These are phyloP conservation scores for Nyctalus aviator DNA, from an alignment of 2,797 vertebrate species.

Conservation along the genomic window DNA sequence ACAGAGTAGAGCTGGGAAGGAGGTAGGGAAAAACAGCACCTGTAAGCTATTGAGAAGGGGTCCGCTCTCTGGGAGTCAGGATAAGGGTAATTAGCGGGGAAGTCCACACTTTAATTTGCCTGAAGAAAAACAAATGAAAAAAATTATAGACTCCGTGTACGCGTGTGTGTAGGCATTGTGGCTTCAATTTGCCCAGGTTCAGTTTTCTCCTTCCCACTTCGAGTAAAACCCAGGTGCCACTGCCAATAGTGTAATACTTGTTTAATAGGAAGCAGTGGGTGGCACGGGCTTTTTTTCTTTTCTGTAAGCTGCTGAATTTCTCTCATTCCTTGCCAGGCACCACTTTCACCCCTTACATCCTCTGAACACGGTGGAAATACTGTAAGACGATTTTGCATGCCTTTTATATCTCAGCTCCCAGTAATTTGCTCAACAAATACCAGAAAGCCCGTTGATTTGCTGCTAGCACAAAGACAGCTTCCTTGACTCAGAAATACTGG, in stretches of 20 bases:
- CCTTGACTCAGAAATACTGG: neutral
- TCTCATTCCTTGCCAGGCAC: slow-evolving; percentile 77
- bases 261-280: slow-evolving; percentile 74
- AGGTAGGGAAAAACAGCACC: slow-evolving; percentile 77
- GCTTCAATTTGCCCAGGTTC: slow-evolving; percentile 74
- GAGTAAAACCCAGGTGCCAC: slow-evolving; percentile 72
- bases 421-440: slow-evolving; percentile 80
- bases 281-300: slow-evolving; percentile 54
- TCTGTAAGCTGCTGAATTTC: slow-evolving; percentile 61
- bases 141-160: neutral
- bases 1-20: slow-evolving; percentile 64
- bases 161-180: neutral
- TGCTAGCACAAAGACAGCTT: neutral
- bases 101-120: slow-evolving; percentile 84
- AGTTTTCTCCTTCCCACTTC: slow-evolving; percentile 60
- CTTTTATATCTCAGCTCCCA: slow-evolving; percentile 78
- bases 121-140: slow-evolving; percentile 86
- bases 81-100: slow-evolving; percentile 85
- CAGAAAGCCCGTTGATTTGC: slow-evolving; percentile 74
- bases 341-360: slow-evolving; percentile 63
- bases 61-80: slow-evolving; percentile 76
- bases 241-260: slow-evolving; percentile 73
- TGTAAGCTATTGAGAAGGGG: slow-evolving; percentile 86
- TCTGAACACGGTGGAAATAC: slow-evolving; percentile 70
- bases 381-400: slow-evolving; percentile 76